phyloP scores from a whole-genome alignment of 2,113 vertebrate species.

The Marcusenius ussheri region DNA sequence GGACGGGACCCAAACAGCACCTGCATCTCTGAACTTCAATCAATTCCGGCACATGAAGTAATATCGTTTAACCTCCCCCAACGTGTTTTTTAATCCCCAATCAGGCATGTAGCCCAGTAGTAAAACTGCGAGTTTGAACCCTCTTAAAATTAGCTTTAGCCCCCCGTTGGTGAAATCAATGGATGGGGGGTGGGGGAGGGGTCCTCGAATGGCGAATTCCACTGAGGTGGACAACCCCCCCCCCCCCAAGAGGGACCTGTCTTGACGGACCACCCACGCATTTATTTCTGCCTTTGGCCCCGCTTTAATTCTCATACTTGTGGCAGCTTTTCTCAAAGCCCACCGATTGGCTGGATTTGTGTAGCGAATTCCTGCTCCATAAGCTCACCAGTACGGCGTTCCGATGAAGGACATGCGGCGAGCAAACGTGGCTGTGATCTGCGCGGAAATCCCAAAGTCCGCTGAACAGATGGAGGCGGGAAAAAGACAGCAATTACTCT shows the following conservation, averaged over 20 bases:
- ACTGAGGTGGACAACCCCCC: not conserved
- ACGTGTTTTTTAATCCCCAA: not conserved
- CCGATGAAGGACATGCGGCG: slow-evolving; percentile 85
- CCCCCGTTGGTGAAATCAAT: not conserved
- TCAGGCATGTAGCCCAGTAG: not conserved
- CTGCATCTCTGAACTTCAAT: not conserved
- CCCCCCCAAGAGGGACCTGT: not conserved
- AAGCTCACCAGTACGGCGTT: slow-evolving; percentile 80
- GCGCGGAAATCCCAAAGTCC: slow-evolving; percentile 85
- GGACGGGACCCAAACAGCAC: not conserved
- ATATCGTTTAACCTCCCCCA: not conserved
- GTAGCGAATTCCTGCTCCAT: not conserved
- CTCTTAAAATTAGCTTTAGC: not conserved
- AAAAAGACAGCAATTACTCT: not conserved
- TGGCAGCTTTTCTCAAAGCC: not conserved
- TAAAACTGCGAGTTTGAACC: not conserved
- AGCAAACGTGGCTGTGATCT: slow-evolving; percentile 81
- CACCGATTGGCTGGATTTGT: not conserved
- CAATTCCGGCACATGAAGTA: not conserved
- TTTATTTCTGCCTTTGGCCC: not conserved
- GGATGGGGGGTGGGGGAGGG: too few species aligned
- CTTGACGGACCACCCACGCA: not conserved
- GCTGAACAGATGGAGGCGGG: slow-evolving; percentile 50
- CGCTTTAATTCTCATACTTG: not conserved
- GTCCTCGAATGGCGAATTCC: not conserved